phyloP scores from a whole-genome alignment of 1,140 invertebrate genomes.

The Aphidius gifuensis region DNA sequence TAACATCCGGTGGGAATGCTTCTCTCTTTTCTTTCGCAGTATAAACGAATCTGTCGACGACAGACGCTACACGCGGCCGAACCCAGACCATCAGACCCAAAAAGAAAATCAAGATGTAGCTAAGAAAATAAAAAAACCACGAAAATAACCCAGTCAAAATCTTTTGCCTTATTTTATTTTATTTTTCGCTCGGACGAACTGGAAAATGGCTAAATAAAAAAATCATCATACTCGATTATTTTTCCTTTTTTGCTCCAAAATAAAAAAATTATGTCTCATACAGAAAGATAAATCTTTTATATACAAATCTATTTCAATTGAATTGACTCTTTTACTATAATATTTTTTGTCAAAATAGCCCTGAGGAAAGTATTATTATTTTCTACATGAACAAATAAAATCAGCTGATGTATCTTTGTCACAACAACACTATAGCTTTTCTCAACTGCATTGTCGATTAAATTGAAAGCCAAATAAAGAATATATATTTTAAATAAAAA shows the following conservation, averaged over 20 bases:
- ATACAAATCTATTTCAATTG: conserved; percentile 3
- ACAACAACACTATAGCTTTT: too few relatives aligned
- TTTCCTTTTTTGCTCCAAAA: neutral
- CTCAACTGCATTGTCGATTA: too few relatives aligned
- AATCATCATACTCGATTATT: neutral
- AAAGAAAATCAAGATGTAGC: neutral
- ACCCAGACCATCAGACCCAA: too few relatives aligned
- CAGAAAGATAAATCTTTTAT: conserved; percentile 6
- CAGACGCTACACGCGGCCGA: conserved; percentile 25
- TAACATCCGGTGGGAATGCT: conserved; percentile 24
- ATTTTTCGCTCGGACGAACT: conserved; percentile 20
- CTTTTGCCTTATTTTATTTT: neutral
- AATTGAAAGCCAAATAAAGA: too few relatives aligned
- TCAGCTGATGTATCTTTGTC: too few relatives aligned
- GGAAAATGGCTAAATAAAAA: conserved; percentile 14
- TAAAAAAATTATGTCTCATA: neutral
- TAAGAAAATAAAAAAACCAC: neutral
- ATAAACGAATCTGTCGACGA: conserved; percentile 25
- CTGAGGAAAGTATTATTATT: too few relatives aligned
- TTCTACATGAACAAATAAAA: too few relatives aligned
- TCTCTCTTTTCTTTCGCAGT: neutral
- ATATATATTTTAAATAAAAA: too few relatives aligned
- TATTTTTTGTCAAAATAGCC: neutral
- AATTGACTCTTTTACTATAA: conserved; percentile 10
- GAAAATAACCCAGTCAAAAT: neutral